Evolutionary conservation across 2,888 invertebrate genomes (phyloP).

Genomic region (Cremastinae sp.): DNA sequence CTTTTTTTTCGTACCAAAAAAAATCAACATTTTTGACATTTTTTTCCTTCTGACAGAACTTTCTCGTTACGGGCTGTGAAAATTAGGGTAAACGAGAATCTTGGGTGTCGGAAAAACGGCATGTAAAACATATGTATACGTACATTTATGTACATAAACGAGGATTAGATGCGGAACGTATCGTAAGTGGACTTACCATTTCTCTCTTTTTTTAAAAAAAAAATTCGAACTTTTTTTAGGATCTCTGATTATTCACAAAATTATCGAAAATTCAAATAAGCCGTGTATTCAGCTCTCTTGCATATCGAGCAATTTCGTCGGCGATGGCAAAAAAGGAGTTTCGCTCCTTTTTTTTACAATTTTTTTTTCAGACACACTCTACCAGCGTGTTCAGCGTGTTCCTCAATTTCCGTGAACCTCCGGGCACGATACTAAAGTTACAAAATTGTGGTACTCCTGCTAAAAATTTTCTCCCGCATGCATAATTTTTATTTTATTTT

Average conservation of each 20-base stretch:
- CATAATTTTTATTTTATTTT: not conserved
- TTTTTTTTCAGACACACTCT: too few relatives aligned
- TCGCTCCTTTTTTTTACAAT: too few relatives aligned
- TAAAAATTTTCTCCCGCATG: not conserved
- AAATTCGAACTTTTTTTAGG: not conserved
- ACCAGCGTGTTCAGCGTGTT: too few relatives aligned
- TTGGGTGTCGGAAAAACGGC: slow-evolving; percentile 6
- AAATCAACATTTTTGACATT: too few relatives aligned
- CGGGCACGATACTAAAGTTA: not conserved
- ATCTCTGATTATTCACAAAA: too few relatives aligned
- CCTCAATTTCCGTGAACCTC: too few relatives aligned
- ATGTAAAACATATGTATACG: not conserved
- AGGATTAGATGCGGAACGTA: slow-evolving; percentile 13
- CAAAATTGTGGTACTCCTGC: not conserved
- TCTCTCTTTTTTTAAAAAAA: not conserved
- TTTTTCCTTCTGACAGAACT: not conserved
- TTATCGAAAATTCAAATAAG: too few relatives aligned
- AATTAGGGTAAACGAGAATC: slow-evolving; percentile 8
- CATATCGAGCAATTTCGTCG: too few relatives aligned
- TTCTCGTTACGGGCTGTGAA: slow-evolving; percentile 21
- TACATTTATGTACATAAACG: too few relatives aligned
- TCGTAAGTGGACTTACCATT: slow-evolving; percentile 14
- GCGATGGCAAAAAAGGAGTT: too few relatives aligned
- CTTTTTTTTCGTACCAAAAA: too few relatives aligned
- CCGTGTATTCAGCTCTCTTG: too few relatives aligned